Percentiles rank a stretch among this genome's conserved stretches.
Evolutionary conservation across 1,140 invertebrate species (phyloP).

Genomic region (Melitaea cinxia): DNA sequence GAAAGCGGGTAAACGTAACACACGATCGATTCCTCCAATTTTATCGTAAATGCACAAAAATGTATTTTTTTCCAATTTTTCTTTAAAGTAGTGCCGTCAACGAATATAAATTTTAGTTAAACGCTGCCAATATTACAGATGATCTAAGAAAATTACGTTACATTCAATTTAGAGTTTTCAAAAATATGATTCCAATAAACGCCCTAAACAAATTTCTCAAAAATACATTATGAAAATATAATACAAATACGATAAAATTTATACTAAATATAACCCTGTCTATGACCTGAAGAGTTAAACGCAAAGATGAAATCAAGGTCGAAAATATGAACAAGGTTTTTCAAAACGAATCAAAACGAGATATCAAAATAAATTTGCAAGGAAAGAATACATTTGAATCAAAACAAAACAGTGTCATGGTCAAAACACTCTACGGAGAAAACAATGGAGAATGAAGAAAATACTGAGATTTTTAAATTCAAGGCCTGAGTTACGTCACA

Average conservation of each 20-base stretch:
- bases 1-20: conserved; percentile 42
- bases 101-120: conserved; percentile 46
- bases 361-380: conserved; percentile 38
- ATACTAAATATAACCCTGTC: conserved; percentile 82
- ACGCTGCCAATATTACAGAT: conserved; percentile 64
- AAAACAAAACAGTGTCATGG: conserved; percentile 19
- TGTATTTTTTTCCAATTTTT: conserved; percentile 31
- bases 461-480: conserved; percentile 39
- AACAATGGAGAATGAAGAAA: conserved; percentile 23
- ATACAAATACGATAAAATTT: conserved; percentile 82
- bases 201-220: conserved; percentile 80
- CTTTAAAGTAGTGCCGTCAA: conserved; percentile 38
- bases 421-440: conserved; percentile 31
- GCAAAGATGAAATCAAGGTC: conserved; percentile 62
- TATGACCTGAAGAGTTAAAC: conserved; percentile 81
- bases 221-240: conserved; percentile 81
- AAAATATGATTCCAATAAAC: conserved; percentile 81
- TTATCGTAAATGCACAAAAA: conserved; percentile 42
- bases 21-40: conserved; percentile 33
- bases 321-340: conserved; percentile 73
- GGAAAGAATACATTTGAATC: conserved; percentile 32
- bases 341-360: conserved; percentile 45
- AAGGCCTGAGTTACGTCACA: conserved; percentile 70
- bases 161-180: conserved; percentile 77
- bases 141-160: conserved; percentile 70